phyloP scores from a whole-genome alignment of 2,888 invertebrate genomes.

The Lathronympha strigana region DNA sequence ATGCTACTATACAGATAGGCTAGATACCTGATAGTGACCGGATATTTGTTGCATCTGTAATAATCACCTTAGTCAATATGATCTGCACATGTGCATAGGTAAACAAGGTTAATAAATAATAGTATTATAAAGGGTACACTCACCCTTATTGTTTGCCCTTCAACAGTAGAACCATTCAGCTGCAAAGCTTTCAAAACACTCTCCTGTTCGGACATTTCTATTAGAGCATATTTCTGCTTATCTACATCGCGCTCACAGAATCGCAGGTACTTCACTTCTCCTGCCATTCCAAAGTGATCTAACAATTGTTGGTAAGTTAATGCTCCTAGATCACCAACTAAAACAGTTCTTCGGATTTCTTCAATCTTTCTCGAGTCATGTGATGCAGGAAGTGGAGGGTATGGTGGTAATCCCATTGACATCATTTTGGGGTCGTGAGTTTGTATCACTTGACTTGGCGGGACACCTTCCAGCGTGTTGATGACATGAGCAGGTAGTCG shows the following conservation, averaged over 20 bases:
- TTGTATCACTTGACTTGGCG: constrained; percentile 92
- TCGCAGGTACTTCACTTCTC: constrained; percentile 97
- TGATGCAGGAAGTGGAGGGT: constrained; percentile 95
- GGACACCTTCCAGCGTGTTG: constrained; percentile 93
- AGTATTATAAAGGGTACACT: constrained; percentile 26
- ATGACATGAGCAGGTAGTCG: constrained; percentile 95
- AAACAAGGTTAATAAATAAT: background rate
- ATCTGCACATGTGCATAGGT: too few relatives aligned
- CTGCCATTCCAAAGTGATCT: constrained; percentile 93
- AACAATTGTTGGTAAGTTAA: constrained; percentile 93
- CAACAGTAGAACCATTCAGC: constrained; percentile 91
- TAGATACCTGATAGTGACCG: too few relatives aligned
- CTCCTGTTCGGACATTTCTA: constrained; percentile 97
- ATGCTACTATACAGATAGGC: too few relatives aligned
- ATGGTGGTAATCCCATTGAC: constrained; percentile 92
- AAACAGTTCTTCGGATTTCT: constrained; percentile 96
- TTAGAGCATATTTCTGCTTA: constrained; percentile 90
- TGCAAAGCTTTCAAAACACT: constrained; percentile 93
- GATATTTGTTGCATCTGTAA: too few relatives aligned
- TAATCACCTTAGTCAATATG: too few relatives aligned
- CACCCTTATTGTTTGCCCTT: constrained; percentile 86
- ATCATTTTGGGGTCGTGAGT: constrained; percentile 96
- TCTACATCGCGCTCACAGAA: constrained; percentile 94
- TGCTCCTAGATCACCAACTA: constrained; percentile 92
- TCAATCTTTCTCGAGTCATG: constrained; percentile 96